Conservation (phyloP, 2,797 vertebrate genomes). For the Psittacula echo region DNA sequence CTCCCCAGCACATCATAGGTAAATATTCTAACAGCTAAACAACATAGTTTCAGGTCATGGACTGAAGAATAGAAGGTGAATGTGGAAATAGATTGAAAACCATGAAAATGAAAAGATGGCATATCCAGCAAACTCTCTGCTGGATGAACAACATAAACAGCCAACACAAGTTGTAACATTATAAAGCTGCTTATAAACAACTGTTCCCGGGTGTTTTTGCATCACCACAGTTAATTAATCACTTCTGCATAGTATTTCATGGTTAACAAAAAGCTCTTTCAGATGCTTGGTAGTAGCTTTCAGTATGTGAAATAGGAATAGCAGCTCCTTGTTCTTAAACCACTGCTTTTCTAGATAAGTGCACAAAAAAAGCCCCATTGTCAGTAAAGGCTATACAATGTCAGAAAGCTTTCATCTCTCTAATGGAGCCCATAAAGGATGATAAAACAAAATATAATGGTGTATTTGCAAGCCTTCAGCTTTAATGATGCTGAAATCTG, state of each 20-base stretch:
- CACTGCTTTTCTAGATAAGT: neutral
- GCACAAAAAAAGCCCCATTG: accelerated
- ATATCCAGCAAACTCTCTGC: neutral
- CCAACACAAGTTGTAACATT: neutral
- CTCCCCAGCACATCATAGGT: neutral
- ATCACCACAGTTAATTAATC: neutral
- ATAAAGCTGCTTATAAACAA: neutral
- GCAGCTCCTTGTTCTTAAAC: neutral
- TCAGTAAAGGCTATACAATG: neutral
- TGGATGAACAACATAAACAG: neutral
- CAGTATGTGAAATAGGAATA: neutral
- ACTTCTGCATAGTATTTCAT: neutral
- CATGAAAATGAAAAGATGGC: neutral
- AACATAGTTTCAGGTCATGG: neutral
- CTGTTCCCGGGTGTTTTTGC: neutral
- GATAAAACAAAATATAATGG: constrained; percentile 9
- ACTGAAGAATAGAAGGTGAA: neutral
- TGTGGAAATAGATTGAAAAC: neutral
- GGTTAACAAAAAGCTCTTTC: neutral
- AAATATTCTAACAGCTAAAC: neutral
- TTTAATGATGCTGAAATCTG: constrained; percentile 17
- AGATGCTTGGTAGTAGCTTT: neutral
- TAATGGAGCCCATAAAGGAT: neutral
- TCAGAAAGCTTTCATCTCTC: constrained; percentile 7
- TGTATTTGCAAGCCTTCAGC: neutral